phyloP scores from a whole-genome alignment of 1,140 invertebrate genomes.

The Metaphire vulgaris region DNA sequence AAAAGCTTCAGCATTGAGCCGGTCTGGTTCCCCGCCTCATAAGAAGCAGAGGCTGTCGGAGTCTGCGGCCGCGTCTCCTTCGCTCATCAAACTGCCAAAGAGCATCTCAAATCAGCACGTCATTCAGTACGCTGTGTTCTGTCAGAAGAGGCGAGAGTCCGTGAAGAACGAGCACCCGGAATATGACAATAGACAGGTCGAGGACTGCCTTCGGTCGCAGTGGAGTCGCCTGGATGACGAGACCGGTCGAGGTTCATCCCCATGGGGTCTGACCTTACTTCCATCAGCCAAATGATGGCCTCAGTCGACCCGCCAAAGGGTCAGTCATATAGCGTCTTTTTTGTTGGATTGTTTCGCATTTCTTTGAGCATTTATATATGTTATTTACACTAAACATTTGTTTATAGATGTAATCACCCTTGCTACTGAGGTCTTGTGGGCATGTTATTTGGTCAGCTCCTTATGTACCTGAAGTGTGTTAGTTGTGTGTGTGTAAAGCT shows the following conservation, averaged over 20 bases:
- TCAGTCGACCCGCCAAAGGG: not conserved
- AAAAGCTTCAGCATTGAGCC: too few species aligned
- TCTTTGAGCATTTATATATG: too few species aligned
- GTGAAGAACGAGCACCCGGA: constrained; percentile 46
- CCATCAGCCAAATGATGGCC: constrained; percentile 24
- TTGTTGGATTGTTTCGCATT: too few species aligned
- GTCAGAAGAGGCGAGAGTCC: constrained; percentile 41
- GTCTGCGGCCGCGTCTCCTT: not conserved
- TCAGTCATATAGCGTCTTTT: too few species aligned
- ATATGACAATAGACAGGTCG: constrained; percentile 40
- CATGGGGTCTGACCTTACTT: constrained; percentile 26
- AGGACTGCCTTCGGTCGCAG: constrained; percentile 43
- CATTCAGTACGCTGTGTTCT: constrained; percentile 46
- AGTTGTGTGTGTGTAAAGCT: too few species aligned
- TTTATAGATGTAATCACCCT: too few species aligned
- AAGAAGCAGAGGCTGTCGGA: not conserved
- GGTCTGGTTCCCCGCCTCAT: not conserved
- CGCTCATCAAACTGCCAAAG: constrained; percentile 6
- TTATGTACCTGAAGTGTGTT: too few species aligned
- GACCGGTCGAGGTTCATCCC: constrained; percentile 36
- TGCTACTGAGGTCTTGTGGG: too few species aligned
- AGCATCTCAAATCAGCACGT: constrained; percentile 2
- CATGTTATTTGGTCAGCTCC: too few species aligned
- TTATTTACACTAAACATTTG: too few species aligned
- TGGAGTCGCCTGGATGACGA: constrained; percentile 49